These are phyloP conservation scores for Nesospiza acunhae DNA, from an alignment of 2,113 vertebrate species.

Conservation along the genomic window DNA sequence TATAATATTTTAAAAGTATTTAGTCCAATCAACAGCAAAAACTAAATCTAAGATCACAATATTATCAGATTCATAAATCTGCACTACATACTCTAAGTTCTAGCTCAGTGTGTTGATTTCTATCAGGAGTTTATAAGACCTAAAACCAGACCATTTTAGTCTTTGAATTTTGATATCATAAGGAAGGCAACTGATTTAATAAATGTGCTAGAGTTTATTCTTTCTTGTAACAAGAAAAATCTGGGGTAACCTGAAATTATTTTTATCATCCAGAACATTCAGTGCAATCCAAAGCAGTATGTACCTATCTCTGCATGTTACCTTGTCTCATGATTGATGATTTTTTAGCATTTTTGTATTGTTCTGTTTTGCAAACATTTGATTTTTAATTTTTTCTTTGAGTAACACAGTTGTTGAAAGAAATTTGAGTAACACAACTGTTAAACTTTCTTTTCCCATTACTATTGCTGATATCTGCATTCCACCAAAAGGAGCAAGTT, in stretches of 20 bases:
- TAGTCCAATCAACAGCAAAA: neutral
- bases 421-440: neutral
- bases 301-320: neutral
- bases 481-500: neutral
- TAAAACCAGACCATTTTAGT: neutral
- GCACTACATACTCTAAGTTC: neutral
- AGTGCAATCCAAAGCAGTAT: neutral
- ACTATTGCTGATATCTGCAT: neutral
- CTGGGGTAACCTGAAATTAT: neutral
- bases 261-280: neutral
- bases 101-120: neutral
- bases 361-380: neutral
- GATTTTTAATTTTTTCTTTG: neutral
- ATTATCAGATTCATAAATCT: neutral
- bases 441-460: neutral
- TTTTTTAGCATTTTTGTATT: neutral
- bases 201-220: neutral
- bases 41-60: neutral
- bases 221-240: neutral
- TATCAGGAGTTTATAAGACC: neutral
- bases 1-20: neutral
- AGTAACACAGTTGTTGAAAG: neutral
- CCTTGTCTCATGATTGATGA: neutral
- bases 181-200: neutral
- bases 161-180: neutral